A percentile compares a stretch with the other conserved stretches of the same genome.
Conservation (phyloP, 2,888 invertebrate genomes). For the Hyppa rectilinea region DNA sequence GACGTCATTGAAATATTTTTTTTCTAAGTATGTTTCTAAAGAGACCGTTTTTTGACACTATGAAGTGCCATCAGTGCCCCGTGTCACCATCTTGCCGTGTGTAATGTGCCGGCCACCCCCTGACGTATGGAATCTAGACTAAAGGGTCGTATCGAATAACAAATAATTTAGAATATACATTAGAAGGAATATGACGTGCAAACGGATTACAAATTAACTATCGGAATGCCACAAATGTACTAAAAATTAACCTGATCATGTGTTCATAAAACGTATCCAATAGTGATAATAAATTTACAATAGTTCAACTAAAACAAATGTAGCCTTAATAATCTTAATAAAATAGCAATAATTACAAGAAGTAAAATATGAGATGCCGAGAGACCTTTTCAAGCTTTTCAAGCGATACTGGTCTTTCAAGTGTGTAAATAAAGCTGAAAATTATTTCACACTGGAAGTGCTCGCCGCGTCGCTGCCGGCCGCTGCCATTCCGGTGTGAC, state of each 20-base stretch:
- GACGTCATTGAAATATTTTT: too few species aligned
- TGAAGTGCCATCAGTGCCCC: too few species aligned
- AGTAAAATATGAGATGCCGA: not conserved
- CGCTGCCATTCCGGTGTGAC: too few species aligned
- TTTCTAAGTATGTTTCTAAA: too few species aligned
- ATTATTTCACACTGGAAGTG: too few species aligned
- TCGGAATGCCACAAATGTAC: not conserved
- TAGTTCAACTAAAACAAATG: not conserved
- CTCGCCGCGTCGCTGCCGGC: too few species aligned
- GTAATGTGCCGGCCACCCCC: not conserved
- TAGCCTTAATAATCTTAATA: not conserved
- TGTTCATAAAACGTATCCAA: slow-evolving; percentile 38
- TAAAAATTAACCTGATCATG: slow-evolving; percentile 5
- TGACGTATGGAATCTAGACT: too few species aligned
- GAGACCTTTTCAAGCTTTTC: too few species aligned
- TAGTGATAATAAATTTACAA: not conserved
- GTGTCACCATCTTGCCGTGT: not conserved
- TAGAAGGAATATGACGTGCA: not conserved
- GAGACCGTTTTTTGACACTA: too few species aligned
- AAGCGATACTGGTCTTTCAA: too few species aligned
- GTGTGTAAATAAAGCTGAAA: too few species aligned
- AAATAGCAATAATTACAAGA: not conserved
- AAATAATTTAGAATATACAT: not conserved
- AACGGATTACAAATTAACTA: not conserved
- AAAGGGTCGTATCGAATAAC: not conserved